Percentiles rank a stretch among this genome's conserved stretches.
Evolutionary conservation across 2,797 vertebrate genomes (phyloP).

Genomic region (Rhynchonycteris naso): DNA sequence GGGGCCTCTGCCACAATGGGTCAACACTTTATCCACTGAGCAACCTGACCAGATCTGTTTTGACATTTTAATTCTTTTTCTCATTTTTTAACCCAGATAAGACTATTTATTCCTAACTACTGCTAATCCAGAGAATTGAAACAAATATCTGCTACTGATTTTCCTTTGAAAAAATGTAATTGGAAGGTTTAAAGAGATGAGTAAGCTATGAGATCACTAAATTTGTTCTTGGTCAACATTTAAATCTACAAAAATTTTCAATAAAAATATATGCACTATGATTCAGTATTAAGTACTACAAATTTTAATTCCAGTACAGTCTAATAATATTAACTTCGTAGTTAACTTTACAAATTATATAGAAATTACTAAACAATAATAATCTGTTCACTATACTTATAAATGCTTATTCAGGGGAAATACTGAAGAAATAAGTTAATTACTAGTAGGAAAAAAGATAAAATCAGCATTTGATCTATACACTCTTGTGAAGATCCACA

Average conservation of each 20-base stretch:
- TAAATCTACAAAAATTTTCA: slow-evolving; percentile 42
- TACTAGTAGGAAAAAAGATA: slow-evolving; percentile 42
- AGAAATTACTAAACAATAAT: slow-evolving; percentile 22
- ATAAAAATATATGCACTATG: not conserved
- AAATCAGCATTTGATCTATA: slow-evolving; percentile 24
- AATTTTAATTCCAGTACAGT: not conserved
- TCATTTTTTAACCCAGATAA: not conserved
- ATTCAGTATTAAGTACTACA: slow-evolving; percentile 27
- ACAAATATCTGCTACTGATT: slow-evolving; percentile 25
- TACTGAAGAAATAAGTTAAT: slow-evolving; percentile 27
- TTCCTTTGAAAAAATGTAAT: slow-evolving; percentile 49
- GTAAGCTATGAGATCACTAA: slow-evolving; percentile 9
- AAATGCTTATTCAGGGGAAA: slow-evolving; percentile 41
- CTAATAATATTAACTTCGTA: slow-evolving; percentile 17
- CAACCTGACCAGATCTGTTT: not conserved
- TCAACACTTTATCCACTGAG: too few species aligned
- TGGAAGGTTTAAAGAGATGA: slow-evolving; percentile 31
- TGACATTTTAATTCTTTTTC: not conserved
- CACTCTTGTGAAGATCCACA: not conserved
- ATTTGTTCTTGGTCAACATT: slow-evolving; percentile 39
- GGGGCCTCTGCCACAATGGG: too few species aligned
- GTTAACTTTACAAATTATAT: slow-evolving; percentile 23
- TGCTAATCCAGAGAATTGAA: not conserved
- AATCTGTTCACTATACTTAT: slow-evolving; percentile 20
- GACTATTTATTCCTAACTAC: slow-evolving; percentile 2